Conservation (phyloP, 2,113 vertebrate species). For the Tupaia chinensis region DNA sequence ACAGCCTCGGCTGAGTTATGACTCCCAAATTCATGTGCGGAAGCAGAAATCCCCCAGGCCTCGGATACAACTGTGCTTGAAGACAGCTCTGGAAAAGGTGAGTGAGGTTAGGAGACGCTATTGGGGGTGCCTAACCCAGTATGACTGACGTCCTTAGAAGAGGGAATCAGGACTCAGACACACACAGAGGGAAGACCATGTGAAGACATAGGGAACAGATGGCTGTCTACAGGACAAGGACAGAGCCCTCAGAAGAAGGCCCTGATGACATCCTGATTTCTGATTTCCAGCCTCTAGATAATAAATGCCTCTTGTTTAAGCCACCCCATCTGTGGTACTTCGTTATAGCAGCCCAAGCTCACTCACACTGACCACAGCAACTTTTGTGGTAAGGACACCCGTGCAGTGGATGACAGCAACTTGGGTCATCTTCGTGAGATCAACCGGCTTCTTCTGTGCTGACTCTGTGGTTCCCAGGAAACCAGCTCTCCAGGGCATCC, state of each 20-base stretch:
- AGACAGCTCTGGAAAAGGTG: not conserved
- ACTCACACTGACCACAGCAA: not conserved
- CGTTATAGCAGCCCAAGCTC: rapidly evolving
- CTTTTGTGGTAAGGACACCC: not conserved
- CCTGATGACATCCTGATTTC: not conserved
- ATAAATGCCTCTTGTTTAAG: rapidly evolving
- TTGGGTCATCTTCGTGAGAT: not conserved
- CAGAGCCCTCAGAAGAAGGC: not conserved
- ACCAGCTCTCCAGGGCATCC: rapidly evolving
- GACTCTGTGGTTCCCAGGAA: not conserved
- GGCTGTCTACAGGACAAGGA: rapidly evolving
- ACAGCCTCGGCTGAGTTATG: not conserved
- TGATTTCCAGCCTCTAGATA: not conserved
- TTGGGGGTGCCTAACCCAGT: rapidly evolving
- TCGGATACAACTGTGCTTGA: not conserved
- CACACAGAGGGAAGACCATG: rapidly evolving
- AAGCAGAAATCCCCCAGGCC: not conserved
- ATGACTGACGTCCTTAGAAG: not conserved
- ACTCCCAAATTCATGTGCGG: not conserved
- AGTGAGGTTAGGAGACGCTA: not conserved
- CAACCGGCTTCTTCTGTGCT: not conserved
- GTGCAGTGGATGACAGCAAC: not conserved
- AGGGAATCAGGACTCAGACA: not conserved
- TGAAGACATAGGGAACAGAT: not conserved
- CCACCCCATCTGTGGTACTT: rapidly evolving